Conservation (phyloP, 1,140 invertebrate species). For the Riptortus pedestris region DNA sequence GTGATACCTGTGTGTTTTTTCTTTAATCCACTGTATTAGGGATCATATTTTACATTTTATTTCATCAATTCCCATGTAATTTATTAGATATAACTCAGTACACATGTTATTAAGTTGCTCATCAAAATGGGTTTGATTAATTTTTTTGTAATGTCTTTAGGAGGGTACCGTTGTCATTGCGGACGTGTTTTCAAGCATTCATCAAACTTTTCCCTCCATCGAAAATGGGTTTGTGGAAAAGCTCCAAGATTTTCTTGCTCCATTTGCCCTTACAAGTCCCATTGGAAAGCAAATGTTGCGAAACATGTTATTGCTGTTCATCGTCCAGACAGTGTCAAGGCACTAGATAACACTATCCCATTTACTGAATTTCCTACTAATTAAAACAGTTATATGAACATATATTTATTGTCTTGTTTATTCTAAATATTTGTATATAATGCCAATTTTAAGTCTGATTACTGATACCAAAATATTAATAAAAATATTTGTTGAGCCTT, state of each 20-base stretch:
- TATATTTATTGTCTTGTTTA: neutral
- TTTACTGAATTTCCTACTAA: neutral
- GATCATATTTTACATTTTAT: neutral
- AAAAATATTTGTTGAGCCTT: too few species aligned
- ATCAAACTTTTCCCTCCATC: constrained; percentile 30
- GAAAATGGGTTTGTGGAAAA: constrained; percentile 46
- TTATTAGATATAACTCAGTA: neutral
- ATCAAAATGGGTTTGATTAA: too few species aligned
- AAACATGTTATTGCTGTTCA: constrained; percentile 16
- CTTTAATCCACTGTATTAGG: neutral
- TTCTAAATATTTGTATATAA: neutral
- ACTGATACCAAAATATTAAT: too few species aligned
- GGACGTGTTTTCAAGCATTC: constrained; percentile 27
- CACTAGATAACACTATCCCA: neutral
- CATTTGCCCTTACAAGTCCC: constrained; percentile 41
- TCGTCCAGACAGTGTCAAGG: too few species aligned
- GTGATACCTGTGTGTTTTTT: neutral
- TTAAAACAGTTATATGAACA: neutral
- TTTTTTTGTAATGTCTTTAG: neutral
- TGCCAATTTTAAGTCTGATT: neutral
- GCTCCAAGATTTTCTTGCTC: constrained; percentile 43
- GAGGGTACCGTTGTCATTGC: constrained; percentile 21
- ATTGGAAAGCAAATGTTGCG: constrained; percentile 40
- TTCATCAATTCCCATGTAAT: neutral
- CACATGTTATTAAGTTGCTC: neutral